Evolutionary conservation across 2,888 invertebrate genomes (phyloP).

Genomic region (Beris morrisii): DNA sequence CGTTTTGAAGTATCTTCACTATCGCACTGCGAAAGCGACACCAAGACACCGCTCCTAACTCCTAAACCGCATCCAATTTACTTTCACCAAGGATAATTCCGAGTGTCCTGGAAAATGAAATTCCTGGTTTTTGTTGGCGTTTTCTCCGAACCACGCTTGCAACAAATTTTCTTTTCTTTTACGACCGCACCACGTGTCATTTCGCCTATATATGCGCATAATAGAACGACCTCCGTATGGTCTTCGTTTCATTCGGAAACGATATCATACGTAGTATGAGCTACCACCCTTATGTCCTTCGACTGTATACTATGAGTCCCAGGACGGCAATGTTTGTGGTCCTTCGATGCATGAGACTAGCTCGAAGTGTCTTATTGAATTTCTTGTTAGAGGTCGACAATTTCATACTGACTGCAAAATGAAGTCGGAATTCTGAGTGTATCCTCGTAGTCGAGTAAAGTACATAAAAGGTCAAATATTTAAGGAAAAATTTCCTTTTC

Average conservation of each 20-base stretch:
- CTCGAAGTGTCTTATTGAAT: too few relatives aligned
- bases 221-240: conserved; percentile 23
- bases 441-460: too few relatives aligned
- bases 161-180: conserved; percentile 36
- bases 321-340: conserved; percentile 19
- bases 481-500: too few relatives aligned
- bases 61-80: conserved; percentile 36
- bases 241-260: not conserved
- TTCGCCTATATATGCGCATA: conserved; percentile 34
- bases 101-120: conserved; percentile 31
- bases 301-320: conserved; percentile 17
- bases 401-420: too few relatives aligned
- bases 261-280: too few relatives aligned
- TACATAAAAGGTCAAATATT: too few relatives aligned
- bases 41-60: conserved; percentile 6
- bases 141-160: conserved; percentile 19
- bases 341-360: too few relatives aligned
- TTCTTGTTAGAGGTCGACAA: too few relatives aligned
- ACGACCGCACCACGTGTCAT: conserved; percentile 35
- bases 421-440: too few relatives aligned
- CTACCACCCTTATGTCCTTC: conserved; percentile 15
- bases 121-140: conserved; percentile 24
- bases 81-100: conserved; percentile 32
- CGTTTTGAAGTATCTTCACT: not conserved
- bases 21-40: not conserved